These are phyloP conservation scores for Axis porcinus DNA, from an alignment of 2,113 vertebrate genomes.

Conservation along the genomic window DNA sequence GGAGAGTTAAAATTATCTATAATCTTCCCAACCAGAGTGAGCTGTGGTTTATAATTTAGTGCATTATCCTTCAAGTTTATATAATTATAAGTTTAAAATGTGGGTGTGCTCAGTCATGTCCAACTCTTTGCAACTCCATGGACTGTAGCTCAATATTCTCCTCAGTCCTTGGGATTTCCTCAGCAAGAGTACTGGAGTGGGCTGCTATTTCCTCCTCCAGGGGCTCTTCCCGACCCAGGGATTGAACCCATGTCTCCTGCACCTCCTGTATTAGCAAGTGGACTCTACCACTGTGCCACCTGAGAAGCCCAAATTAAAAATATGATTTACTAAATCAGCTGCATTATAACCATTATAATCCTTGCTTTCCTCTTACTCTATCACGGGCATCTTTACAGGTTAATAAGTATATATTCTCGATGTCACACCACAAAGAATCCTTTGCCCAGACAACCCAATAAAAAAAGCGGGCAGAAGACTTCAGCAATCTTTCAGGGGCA, in stretches of 20 bases:
- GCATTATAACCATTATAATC: not conserved
- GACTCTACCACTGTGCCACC: not conserved
- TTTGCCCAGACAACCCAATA: not conserved
- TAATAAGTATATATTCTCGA: not conserved
- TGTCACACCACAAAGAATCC: not conserved
- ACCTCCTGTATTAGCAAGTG: not conserved
- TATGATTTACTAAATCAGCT: not conserved
- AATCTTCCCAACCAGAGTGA: not conserved
- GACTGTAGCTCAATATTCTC: not conserved
- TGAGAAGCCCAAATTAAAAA: not conserved
- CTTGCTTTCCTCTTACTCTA: not conserved
- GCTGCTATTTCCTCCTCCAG: not conserved
- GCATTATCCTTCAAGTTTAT: not conserved
- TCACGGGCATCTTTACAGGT: not conserved
- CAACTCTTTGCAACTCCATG: not conserved
- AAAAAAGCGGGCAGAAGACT: not conserved
- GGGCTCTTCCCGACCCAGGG: not conserved
- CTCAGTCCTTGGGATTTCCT: not conserved
- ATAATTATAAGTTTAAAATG: not conserved
- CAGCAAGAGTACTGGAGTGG: not conserved
- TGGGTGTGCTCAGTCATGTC: not conserved
- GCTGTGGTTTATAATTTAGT: not conserved
- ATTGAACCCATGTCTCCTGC: not conserved
- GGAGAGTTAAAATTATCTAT: slow-evolving; percentile 29
- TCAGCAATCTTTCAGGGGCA: not conserved